Evolutionary conservation across 2,888 invertebrate genomes (phyloP), one percentile per base, ranked within the genome.

Genomic region (Drosophila anomelani): DNA sequence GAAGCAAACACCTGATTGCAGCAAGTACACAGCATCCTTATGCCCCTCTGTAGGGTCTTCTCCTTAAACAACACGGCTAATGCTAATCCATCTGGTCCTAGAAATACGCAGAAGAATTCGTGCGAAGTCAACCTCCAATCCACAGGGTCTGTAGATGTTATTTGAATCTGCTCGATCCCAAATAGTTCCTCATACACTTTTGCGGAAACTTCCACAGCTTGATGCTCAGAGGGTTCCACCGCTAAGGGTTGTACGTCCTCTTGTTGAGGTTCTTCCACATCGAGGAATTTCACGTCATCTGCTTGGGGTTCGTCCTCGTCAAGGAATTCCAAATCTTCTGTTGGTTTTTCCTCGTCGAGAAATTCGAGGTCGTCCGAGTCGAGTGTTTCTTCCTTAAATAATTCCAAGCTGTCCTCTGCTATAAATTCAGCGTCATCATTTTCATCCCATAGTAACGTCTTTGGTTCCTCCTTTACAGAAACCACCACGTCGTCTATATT

Each of bases 101-200:
- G 26, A 10, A 61, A 67, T 6, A 49, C 64, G 41, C 15, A 4
- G 12, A 49, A 67, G 26, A 49, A 67, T 15, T 64, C 26, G 49
- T 34, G 49, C 2, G 32, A 13, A 17, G 1, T 26, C 9, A 7
- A 10, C 2, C 23, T 4, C 32, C 68, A n/a, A 1, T 49, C 9
- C 1, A 12, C 17, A 9, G 9, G 13, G 2, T 20, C 13, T n/a
- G 12, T 8, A 32, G 49, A 32, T 34, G 32, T 20, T n/a, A 20
- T 9, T 2, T 13, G 4, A 13, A 4, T 1, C 20, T 51, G 13
- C 20, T 51, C 13, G 13, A 17, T 51, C 32, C 20, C 32, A 4
- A 51, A 51, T 34, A 51, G 20, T 32, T 51, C 32, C 13, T 34
- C 32, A 13, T 51, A 51, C 32, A 32, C 49, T 51, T 32, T 13